Evolutionary conservation across 2,888 invertebrate species (phyloP), one percentile per base, ranked within the genome.

Genomic region (Stenurella melanura): DNA sequence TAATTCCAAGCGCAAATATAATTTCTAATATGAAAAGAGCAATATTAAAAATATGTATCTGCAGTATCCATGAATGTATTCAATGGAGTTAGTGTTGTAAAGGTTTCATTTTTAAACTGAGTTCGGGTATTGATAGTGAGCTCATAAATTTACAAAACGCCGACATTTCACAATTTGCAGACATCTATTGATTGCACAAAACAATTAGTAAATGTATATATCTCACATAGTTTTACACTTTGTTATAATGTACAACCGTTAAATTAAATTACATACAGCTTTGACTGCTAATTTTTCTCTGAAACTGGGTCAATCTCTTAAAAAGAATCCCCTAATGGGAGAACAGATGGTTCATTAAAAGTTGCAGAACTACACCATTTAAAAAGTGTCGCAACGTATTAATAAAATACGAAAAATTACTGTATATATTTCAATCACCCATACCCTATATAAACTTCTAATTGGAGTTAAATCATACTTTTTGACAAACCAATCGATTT

Each of bases 111-210:
- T 64, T 64, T 38, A 38, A 63, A 63, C 34, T 34, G 63, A 64
- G 17, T 19, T 64, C 63, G 17, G 63, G 63, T 17, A 18, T 64
- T 34, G 63, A 12, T 34, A 18, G 38, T 64, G 38, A 64, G 34
- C 63, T n/a, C 60, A 74, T 74, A 74, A 68, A 74, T 74, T 74
- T 74, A 60, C 54, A 74, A 74, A 61, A 50, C 50, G 68, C 34
- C n/a, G 56, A 69, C 68, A 74, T 68, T 68, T 67, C 54, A 18
- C 74, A 69, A 74, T 74, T 69, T 69, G 63, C 68, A 74, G 56
- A 42, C 38, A 64, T 38, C 67, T 60, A 74, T 74, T 74, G 69
- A 69, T 63, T 69, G 19, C 38, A 19, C 69, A 21, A 69, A 69
- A 69, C 56, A 68, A 57, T 42, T 67, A 61, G 68, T 54, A 63